Base-by-base conservation (phyloP, 2,797 vertebrate species). In the Ctenochaetus hawaiiensis region DNA sequence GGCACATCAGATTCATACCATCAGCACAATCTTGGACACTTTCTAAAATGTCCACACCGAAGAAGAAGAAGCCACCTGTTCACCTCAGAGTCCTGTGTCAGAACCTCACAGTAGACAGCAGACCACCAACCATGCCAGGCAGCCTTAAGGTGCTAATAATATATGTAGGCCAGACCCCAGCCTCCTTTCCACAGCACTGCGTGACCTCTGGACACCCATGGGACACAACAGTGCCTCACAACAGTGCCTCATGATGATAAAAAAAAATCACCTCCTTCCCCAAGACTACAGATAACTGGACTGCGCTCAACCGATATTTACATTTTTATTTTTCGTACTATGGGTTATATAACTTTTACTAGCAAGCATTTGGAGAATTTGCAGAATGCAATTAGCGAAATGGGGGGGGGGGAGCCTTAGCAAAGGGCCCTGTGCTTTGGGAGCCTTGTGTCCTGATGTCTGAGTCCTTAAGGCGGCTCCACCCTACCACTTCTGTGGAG, bases 71-170 rank as follows among this genome's bases (percentile, higher is more conserved):
- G 66, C 87, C 88, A 93, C 88, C 92, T 93, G 91, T 93, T 92
- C 69, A 79, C 75, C 84, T 78, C 51, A 47, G 37, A 78, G 69
- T 59, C 82, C 81, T 57, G 79, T 75, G 72, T 82, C 78, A 73
- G 79, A 80, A 75, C 72, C 76, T 77, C 67, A 48, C 56, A 78
- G 80, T 69, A 77, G 64, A 80, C 77, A 74, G 59, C 52, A 70
- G 92, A 93, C 93, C 93, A 90, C 92, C 92, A 90, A 77, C 87
- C 81, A 77, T 81, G 90, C 57, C 79, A 78, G 69, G 85, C 79
- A 53, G 54, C 60, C 71, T 88, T 72, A 72, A 81, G 83, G 57
- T 67, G 76, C 88, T 94, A 93, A 94, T 93, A 93, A 93, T 89
- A 92, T 72, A 83, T 74, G 65, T 22, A 84, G 82, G 62, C 72